A percentile compares a stretch with the other conserved stretches of the same genome.
phyloP scores from a whole-genome alignment of 2,888 invertebrate genomes.

The Crocallis elinguaria region DNA sequence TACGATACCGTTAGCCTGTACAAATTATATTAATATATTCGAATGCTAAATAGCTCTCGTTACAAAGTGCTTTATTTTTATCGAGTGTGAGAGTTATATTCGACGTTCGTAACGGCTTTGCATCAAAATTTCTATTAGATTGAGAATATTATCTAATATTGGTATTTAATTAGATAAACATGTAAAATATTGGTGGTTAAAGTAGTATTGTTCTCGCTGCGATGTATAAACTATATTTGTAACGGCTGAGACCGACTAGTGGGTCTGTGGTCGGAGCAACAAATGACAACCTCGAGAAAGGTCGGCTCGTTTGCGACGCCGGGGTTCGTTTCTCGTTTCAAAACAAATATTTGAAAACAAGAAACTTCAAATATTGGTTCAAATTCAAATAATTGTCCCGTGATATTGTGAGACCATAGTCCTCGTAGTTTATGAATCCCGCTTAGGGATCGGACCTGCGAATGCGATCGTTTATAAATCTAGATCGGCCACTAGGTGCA shows the following conservation, averaged over 20 bases:
- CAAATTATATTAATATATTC: constrained; percentile 72
- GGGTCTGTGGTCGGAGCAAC: constrained; percentile 20
- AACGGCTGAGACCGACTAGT: constrained; percentile 51
- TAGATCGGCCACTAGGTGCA: constrained; percentile 53
- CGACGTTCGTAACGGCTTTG: constrained; percentile 49
- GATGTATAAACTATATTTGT: constrained; percentile 37
- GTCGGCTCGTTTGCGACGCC: background rate
- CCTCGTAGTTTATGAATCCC: constrained; percentile 2
- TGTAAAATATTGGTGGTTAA: constrained; percentile 49
- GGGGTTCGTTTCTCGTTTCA: background rate
- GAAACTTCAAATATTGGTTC: too few relatives aligned
- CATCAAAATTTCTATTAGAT: constrained; percentile 41
- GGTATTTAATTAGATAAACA: constrained; percentile 44
- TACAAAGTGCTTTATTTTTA: constrained; percentile 71
- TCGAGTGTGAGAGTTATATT: constrained; percentile 56
- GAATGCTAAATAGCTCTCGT: constrained; percentile 65
- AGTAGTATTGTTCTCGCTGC: constrained; percentile 44
- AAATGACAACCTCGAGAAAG: background rate
- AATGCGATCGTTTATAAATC: constrained; percentile 10
- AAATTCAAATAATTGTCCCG: background rate
- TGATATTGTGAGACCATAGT: background rate
- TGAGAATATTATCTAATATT: constrained; percentile 30
- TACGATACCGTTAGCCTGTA: constrained; percentile 61
- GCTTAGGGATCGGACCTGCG: constrained; percentile 8
- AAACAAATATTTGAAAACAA: background rate